phyloP scores from a whole-genome alignment of 1,140 invertebrate species.

The Meloidogyne hapla region DNA sequence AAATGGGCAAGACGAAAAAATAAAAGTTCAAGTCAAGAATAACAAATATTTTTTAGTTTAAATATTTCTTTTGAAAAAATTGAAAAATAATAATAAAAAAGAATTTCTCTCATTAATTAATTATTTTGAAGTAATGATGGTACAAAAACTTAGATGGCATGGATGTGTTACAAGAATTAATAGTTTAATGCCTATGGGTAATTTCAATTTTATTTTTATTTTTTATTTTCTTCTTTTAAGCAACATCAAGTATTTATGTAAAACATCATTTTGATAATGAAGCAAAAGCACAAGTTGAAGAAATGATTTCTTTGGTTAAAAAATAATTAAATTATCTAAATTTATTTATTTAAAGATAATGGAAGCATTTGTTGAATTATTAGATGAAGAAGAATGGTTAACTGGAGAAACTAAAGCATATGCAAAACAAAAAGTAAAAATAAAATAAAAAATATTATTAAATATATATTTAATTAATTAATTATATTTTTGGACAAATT shows the following conservation, averaged over 20 bases:
- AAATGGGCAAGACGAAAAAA: no score
- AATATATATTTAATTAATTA: no score
- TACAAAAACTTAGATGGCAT: conserved; percentile 63
- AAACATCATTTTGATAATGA: conserved; percentile 64
- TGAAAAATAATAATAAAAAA: no score
- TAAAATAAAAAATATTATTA: no score
- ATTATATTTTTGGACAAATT: no score
- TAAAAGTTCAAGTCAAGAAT: no score
- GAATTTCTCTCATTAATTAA: background rate
- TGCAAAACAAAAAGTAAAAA: conserved; percentile 72
- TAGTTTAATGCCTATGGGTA: conserved; percentile 34
- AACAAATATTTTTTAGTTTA: no score
- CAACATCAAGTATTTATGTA: conserved; percentile 62
- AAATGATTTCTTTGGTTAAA: conserved; percentile 77
- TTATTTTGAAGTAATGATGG: conserved; percentile 59
- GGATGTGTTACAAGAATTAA: conserved; percentile 63
- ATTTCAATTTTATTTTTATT: background rate
- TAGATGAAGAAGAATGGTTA: conserved; percentile 86
- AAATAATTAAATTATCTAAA: conserved; percentile 63
- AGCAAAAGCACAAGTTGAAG: conserved; percentile 63
- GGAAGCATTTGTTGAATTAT: conserved; percentile 81
- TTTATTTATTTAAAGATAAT: conserved; percentile 80
- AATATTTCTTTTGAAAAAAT: no score
- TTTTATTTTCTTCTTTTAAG: conserved; percentile 27
- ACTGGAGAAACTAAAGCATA: conserved; percentile 80